A percentile compares a stretch with the other conserved stretches of the same genome.
Conservation (phyloP, 2,797 vertebrate genomes). For the Vultur gryphus region DNA sequence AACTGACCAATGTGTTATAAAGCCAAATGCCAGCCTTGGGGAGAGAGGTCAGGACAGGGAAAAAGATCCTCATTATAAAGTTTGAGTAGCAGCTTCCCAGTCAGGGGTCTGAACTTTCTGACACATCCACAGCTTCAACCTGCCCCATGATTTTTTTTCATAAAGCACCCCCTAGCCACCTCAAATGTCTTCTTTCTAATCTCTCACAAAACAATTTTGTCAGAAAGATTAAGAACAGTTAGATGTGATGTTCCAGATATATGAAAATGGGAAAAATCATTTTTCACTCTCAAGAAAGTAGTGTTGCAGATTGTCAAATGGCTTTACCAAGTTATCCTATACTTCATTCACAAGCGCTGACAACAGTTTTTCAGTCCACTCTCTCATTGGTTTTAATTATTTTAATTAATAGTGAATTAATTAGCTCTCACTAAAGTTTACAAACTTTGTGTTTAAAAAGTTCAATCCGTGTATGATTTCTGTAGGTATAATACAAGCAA, state of each 20-base stretch:
- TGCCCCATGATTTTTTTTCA: not conserved
- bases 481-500: not conserved
- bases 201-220: not conserved
- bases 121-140: not conserved
- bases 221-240: not conserved
- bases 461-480: not conserved
- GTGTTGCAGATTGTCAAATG: not conserved
- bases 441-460: not conserved
- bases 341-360: not conserved
- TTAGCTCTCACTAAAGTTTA: not conserved
- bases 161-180: not conserved
- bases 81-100: not conserved
- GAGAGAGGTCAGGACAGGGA: not conserved
- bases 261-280: not conserved
- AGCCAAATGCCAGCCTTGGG: not conserved
- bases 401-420: not conserved
- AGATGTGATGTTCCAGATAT: not conserved
- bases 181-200: not conserved
- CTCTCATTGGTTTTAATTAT: not conserved
- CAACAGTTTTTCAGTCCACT: not conserved
- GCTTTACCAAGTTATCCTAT: not conserved
- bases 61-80: not conserved
- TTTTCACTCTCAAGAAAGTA: not conserved
- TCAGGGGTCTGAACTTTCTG: not conserved
- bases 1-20: not conserved